A percentile compares a stretch with the other conserved stretches of the same genome.
phyloP scores from a whole-genome alignment of 2,797 vertebrate species.

The Eulemur rubriventer region DNA sequence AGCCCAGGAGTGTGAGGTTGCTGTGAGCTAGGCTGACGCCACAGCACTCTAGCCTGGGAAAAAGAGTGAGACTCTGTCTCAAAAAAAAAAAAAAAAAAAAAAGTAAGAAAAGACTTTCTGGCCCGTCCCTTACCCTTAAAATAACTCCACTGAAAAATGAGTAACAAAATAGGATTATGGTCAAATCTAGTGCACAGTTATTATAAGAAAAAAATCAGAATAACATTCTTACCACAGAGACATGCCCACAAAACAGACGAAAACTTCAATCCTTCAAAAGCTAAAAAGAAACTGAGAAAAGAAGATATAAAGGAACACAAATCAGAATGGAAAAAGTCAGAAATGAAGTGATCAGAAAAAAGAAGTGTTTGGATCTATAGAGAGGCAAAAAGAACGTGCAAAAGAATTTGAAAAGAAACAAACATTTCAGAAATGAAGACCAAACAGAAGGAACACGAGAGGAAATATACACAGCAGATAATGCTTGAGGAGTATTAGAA shows the following conservation, averaged over 20 bases:
- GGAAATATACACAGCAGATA: neutral
- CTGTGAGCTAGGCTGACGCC: too few relatives aligned
- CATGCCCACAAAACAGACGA: constrained; percentile 37
- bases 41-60: too few relatives aligned
- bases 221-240: constrained; percentile 45
- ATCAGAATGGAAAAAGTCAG: neutral
- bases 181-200: constrained; percentile 27
- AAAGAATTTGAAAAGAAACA: neutral
- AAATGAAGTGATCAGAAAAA: neutral
- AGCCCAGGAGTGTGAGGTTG: too few relatives aligned
- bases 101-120: neutral
- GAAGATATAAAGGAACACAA: neutral
- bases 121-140: neutral
- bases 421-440: neutral
- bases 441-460: neutral
- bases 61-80: too few relatives aligned
- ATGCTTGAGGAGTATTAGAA: neutral
- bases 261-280: constrained; percentile 32
- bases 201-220: constrained; percentile 21
- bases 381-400: neutral
- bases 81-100: too few relatives aligned
- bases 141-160: constrained; percentile 49
- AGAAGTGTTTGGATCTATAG: neutral
- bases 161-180: constrained; percentile 46
- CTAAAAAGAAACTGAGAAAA: neutral